Base-by-base conservation (phyloP, 2,113 vertebrate genomes). In the Fukomys damarensis region DNA sequence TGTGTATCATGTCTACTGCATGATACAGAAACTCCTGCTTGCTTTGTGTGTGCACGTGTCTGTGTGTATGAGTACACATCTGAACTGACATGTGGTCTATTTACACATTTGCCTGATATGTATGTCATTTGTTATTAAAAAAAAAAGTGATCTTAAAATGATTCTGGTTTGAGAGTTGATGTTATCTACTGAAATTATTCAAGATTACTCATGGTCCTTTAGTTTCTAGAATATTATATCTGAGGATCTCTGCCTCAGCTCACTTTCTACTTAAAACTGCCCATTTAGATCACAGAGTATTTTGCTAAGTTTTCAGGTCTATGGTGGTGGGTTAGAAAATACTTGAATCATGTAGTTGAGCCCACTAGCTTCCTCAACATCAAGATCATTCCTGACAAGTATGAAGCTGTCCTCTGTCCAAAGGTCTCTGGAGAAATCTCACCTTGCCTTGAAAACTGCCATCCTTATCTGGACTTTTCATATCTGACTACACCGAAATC, bases 181-280 rank as follows among this genome's bases (percentile, higher is more conserved):
- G 43, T 49, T 43, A 77, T 77, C 43, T 74, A 46, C 66, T 81
- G 65, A 86, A 92, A 85, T 86, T 30, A 63, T 56, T 85, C 77
- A 46, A 86, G 63, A 88, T n/a, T 82, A 61, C 49, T 81, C 77
- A 46, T 81, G 63, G 85, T n/a, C 19, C n/a, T 85, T 77, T 95
- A 49, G 66, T 49, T 85, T 95, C 65, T 82, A 24, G 77, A 85
- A 66, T 77, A 88, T 54, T 5, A 0, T 20, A 19, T 26, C 41
- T 89, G 24, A 95, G 41, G 43, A 46, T 89, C 30, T 32, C 30
- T 92, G 30, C 41, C 43, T 20, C 59, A 56, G 14, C 11, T 70
- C n/a, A 76, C 30, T 93, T 85, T 95, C 35, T 81, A 61, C 24
- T 41, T 74, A 68, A 93, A 95, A 63, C 38, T 89, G 26, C 17